Conservation (phyloP, 2,113 vertebrate genomes). For the Alectura lathami region DNA sequence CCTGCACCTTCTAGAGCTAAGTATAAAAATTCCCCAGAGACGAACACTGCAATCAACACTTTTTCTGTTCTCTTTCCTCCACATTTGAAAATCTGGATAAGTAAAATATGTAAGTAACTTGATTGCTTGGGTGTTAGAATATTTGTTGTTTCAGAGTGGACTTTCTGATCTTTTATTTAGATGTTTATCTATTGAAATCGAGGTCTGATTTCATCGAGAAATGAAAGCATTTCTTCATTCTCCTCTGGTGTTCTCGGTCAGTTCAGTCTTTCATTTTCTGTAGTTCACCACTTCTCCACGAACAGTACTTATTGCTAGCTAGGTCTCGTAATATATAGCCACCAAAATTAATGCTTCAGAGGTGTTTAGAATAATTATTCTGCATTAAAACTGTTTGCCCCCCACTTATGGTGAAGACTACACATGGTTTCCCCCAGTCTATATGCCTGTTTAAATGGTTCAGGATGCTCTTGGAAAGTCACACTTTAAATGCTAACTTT, state of each 20-base stretch:
- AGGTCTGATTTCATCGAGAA: too few relatives aligned
- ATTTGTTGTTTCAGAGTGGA: neutral
- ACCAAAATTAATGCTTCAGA: neutral
- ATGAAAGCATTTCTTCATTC: neutral
- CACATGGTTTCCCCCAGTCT: neutral
- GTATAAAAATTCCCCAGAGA: neutral
- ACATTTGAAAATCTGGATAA: neutral
- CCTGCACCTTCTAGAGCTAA: neutral
- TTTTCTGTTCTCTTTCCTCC: neutral
- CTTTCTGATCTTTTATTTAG: neutral
- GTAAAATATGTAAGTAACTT: neutral
- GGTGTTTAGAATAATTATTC: neutral
- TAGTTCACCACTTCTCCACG: neutral
- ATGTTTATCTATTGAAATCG: neutral
- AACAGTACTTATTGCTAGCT: neutral
- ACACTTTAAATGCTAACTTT: neutral
- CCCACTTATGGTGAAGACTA: neutral
- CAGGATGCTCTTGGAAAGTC: neutral
- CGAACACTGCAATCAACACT: neutral
- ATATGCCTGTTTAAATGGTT: neutral
- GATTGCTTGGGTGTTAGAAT: neutral
- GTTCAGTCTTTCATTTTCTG: neutral
- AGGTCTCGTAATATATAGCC: neutral
- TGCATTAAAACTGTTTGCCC: fast-evolving
- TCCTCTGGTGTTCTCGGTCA: neutral